phyloP scores from a whole-genome alignment of 2,113 vertebrate species.

The Myotis davidii region DNA sequence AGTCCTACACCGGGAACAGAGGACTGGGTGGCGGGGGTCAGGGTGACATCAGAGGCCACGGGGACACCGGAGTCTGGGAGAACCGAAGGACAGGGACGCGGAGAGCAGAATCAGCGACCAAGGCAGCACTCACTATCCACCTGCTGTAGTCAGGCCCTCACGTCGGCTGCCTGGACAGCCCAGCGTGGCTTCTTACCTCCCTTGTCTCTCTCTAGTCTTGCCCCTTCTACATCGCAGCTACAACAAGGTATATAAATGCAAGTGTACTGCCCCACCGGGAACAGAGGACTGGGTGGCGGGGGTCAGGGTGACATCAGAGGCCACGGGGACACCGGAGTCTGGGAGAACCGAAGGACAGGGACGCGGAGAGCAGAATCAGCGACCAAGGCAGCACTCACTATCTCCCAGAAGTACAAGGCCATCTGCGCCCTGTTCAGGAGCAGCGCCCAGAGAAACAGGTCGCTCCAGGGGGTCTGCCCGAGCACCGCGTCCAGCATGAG shows the following conservation, averaged over 20 bases:
- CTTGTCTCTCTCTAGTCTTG: no score
- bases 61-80: not conserved
- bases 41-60: not conserved
- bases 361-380: not conserved
- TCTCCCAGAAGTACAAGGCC: constrained; percentile 93
- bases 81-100: not conserved
- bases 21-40: accelerated
- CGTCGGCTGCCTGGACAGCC: no score
- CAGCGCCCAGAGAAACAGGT: constrained; percentile 91
- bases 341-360: not conserved
- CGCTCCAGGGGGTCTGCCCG: constrained; percentile 85
- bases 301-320: not conserved
- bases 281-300: accelerated
- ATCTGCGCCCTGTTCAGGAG: constrained; percentile 90
- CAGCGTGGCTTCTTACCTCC: no score
- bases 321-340: not conserved
- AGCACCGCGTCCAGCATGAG: constrained; percentile 44
- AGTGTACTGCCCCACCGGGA: no score
- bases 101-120: not conserved
- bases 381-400: constrained; percentile 81
- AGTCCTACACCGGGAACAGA: accelerated
- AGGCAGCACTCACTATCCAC: constrained; percentile 85
- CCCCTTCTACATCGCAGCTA: no score
- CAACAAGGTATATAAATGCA: no score
- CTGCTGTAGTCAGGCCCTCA: no score